phyloP scores from a whole-genome alignment of 1,140 invertebrate genomes.

The Nixonia krombeini region DNA sequence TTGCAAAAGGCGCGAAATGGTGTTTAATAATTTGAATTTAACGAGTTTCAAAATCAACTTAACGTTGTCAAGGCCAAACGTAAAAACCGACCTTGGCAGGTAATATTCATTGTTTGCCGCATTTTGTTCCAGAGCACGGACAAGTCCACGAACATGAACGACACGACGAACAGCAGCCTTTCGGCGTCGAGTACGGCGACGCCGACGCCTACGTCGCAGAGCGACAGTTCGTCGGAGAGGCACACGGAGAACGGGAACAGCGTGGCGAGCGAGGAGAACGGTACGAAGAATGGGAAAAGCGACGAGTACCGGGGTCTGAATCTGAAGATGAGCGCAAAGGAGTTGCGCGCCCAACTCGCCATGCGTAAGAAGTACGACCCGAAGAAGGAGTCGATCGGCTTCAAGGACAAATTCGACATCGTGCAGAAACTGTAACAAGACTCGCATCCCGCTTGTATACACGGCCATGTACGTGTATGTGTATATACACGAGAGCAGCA shows the following conservation, averaged over 20 bases:
- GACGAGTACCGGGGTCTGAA: slow-evolving; percentile 73
- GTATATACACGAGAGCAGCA: slow-evolving; percentile 1
- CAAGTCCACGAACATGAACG: slow-evolving; percentile 65
- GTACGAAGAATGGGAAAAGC: slow-evolving; percentile 42
- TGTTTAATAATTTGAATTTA: too few relatives aligned
- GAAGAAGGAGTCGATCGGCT: slow-evolving; percentile 89
- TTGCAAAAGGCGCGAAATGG: too few relatives aligned
- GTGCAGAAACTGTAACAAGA: slow-evolving; percentile 84
- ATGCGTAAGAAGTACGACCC: slow-evolving; percentile 89
- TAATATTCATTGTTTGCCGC: background rate
- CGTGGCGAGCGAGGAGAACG: slow-evolving; percentile 48
- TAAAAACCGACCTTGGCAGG: slow-evolving; percentile 51
- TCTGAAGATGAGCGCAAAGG: slow-evolving; percentile 88
- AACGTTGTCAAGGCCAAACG: too few relatives aligned
- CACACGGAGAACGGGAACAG: slow-evolving; percentile 49
- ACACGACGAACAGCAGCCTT: slow-evolving; percentile 55
- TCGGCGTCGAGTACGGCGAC: slow-evolving; percentile 44
- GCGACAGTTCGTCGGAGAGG: slow-evolving; percentile 54
- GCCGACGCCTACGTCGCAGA: slow-evolving; percentile 41
- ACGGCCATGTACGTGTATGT: background rate
- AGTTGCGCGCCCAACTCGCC: slow-evolving; percentile 87
- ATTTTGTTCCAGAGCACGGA: slow-evolving; percentile 59
- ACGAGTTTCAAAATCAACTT: too few relatives aligned
- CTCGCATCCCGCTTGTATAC: slow-evolving; percentile 12
- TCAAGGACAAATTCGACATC: slow-evolving; percentile 93